Evolutionary conservation across 2,888 invertebrate genomes (phyloP).

Genomic region (Brachylomia viminalis): DNA sequence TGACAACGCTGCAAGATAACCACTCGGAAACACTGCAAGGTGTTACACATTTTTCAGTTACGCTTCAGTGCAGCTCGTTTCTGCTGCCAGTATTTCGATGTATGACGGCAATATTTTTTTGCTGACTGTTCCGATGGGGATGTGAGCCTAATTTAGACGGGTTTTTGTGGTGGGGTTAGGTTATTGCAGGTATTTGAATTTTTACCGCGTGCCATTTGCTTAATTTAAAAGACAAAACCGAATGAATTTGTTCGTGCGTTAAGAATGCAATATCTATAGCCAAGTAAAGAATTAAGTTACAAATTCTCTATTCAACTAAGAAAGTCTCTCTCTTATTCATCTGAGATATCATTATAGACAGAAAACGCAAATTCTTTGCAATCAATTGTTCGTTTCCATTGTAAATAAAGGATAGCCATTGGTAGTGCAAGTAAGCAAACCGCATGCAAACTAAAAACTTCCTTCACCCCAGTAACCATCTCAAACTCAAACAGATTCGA

Average conservation of each 20-base stretch:
- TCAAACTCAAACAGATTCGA: slow-evolving; percentile 17
- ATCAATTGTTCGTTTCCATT: no score
- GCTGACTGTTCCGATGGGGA: slow-evolving; percentile 71
- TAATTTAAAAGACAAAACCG: not conserved
- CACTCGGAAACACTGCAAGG: slow-evolving; percentile 80
- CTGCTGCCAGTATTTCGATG: slow-evolving; percentile 75
- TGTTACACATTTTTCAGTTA: slow-evolving; percentile 85
- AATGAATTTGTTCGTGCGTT: no score
- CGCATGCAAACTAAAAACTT: not conserved
- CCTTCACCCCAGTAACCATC: not conserved
- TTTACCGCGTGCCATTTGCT: not conserved
- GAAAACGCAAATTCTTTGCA: no score
- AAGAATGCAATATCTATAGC: no score
- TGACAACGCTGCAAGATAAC: slow-evolving; percentile 76
- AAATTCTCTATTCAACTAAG: no score
- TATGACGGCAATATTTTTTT: slow-evolving; percentile 79
- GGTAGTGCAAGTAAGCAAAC: no score
- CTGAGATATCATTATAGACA: no score
- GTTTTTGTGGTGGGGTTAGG: slow-evolving; percentile 34
- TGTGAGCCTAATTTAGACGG: slow-evolving; percentile 54
- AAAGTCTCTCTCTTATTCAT: no score
- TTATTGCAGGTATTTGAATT: slow-evolving; percentile 14
- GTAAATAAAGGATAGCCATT: no score
- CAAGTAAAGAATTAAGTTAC: no score
- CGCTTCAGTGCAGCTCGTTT: slow-evolving; percentile 78